Conservation (phyloP, 2,113 vertebrate genomes). For the Murina feae region DNA sequence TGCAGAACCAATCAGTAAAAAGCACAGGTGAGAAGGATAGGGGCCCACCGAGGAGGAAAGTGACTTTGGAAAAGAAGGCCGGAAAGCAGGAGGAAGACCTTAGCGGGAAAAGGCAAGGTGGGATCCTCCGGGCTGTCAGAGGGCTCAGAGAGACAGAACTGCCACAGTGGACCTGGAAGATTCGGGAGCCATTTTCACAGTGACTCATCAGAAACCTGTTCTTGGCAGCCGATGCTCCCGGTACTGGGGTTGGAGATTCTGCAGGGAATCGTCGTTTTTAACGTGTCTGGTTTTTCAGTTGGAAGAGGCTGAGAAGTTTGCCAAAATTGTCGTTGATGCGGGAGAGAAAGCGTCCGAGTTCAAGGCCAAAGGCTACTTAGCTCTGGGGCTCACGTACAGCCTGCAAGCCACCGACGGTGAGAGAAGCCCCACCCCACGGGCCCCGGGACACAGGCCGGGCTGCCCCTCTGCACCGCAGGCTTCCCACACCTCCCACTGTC, state of each 20-base stretch:
- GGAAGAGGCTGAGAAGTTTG: conserved; percentile 96
- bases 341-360: conserved; percentile 96
- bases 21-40: background rate
- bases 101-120: background rate
- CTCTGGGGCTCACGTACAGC: conserved; percentile 94
- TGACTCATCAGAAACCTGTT: conserved; percentile 14
- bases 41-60: background rate
- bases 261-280: conserved; percentile 21
- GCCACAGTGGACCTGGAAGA: background rate
- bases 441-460: background rate
- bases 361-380: conserved; percentile 95
- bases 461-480: background rate
- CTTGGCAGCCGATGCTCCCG: background rate
- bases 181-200: background rate
- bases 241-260: conserved; percentile 9
- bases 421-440: background rate
- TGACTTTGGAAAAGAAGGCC: background rate
- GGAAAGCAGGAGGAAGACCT: background rate
- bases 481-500: background rate
- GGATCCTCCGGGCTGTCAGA: background rate
- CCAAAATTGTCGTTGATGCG: conserved; percentile 92
- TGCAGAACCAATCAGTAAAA: background rate
- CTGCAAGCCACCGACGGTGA: conserved; percentile 98
- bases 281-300: conserved; percentile 83
- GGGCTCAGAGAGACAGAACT: background rate